These are phyloP conservation scores for Potamarius usumacintae DNA, from an alignment of 2,113 vertebrate species.

Conservation along the genomic window DNA sequence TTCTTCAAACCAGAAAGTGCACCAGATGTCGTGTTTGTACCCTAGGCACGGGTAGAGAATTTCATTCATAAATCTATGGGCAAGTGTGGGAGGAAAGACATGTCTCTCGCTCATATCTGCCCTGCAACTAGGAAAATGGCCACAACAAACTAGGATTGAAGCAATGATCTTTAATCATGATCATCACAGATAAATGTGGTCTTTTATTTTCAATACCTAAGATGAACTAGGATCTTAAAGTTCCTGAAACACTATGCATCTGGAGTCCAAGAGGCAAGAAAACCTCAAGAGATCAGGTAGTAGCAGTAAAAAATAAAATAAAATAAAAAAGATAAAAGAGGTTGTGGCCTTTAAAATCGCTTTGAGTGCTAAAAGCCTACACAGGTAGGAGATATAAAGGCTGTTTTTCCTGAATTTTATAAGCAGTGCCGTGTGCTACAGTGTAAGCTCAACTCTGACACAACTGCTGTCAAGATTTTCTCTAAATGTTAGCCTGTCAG, in stretches of 20 bases:
- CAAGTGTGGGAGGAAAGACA: constrained; percentile 21
- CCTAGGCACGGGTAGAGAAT: neutral
- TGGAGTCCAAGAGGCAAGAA: neutral
- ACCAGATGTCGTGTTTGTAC: constrained; percentile 24
- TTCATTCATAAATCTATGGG: neutral
- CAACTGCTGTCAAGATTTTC: neutral
- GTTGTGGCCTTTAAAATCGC: constrained; percentile 11
- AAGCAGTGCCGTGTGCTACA: constrained; percentile 1
- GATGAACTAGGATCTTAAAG: neutral
- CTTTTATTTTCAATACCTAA: neutral
- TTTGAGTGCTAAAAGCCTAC: constrained; percentile 1
- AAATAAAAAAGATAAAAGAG: neutral
- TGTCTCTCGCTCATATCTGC: constrained; percentile 19
- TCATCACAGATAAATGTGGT: neutral
- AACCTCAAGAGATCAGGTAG: constrained; percentile 7
- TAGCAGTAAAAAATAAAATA: neutral
- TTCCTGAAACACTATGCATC: neutral
- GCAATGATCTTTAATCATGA: constrained; percentile 9
- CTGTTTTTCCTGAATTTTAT: neutral
- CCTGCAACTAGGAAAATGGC: constrained; percentile 17
- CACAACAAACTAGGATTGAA: constrained; percentile 15
- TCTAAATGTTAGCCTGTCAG: neutral
- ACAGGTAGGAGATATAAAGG: constrained; percentile 5
- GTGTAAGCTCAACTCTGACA: neutral
- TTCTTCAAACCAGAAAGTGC: constrained; percentile 7